Conservation (phyloP, 2,113 vertebrate genomes). For the Irena cyanogastra region DNA sequence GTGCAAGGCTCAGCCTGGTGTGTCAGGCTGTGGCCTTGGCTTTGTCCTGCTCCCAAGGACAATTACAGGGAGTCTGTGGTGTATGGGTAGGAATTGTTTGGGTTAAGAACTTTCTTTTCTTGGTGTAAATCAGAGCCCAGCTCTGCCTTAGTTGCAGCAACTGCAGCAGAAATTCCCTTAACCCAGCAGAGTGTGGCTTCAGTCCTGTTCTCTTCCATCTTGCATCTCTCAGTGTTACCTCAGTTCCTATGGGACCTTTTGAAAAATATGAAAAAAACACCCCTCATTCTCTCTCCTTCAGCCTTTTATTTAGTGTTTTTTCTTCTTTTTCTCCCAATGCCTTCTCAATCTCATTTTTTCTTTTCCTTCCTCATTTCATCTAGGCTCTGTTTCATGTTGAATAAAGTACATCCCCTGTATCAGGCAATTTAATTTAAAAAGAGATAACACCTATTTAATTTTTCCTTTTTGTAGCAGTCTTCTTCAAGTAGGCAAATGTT, state of each 20-base stretch:
- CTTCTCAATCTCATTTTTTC: not conserved
- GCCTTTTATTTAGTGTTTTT: not conserved
- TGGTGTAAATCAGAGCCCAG: not conserved
- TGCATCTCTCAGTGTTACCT: not conserved
- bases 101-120: constrained; percentile 3
- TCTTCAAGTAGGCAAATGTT: not conserved
- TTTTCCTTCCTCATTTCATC: not conserved
- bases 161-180: not conserved
- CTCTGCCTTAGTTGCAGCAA: not conserved
- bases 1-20: not conserved
- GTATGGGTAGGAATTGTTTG: not conserved
- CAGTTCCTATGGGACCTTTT: not conserved
- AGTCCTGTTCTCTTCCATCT: not conserved
- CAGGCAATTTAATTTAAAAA: not conserved
- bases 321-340: not conserved
- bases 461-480: not conserved
- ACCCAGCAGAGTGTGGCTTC: not conserved
- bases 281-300: not conserved
- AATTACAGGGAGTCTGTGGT: not conserved
- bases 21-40: not conserved
- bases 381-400: not conserved
- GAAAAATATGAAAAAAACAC: not conserved
- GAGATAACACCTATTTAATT: not conserved
- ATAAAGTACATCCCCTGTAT: not conserved
- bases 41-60: not conserved